phyloP scores from a whole-genome alignment of 2,888 invertebrate species.

The Amaurobius ferox region DNA sequence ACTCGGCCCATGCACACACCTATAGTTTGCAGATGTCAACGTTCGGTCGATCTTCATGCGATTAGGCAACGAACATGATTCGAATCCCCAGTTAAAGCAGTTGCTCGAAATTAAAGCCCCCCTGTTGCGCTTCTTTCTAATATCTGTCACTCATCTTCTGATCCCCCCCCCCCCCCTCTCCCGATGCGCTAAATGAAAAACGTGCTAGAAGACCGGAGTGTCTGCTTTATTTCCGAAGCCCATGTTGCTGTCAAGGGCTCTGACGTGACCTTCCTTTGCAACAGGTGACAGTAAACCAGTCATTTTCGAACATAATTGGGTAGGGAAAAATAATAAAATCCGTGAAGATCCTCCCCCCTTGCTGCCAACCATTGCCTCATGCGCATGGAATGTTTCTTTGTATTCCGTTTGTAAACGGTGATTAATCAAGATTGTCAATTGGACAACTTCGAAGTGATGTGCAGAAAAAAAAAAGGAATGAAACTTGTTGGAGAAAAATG shows the following conservation, averaged over 20 bases:
- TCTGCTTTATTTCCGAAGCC: conserved; percentile 35
- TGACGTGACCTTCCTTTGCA: conserved; percentile 48
- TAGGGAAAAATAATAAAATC: conserved; percentile 4
- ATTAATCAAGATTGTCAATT: conserved; percentile 67
- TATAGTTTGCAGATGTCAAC: too few relatives aligned
- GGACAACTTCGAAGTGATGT: neutral
- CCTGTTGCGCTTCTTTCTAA: neutral
- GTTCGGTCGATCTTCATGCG: too few relatives aligned
- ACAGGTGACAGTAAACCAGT: conserved; percentile 58
- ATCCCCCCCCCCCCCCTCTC: neutral
- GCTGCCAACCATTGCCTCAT: conserved; percentile 10
- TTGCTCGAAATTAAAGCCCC: conserved; percentile 8
- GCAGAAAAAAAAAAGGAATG: neutral
- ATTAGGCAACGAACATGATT: neutral
- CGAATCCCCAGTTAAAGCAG: neutral
- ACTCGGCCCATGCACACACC: too few relatives aligned
- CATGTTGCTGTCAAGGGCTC: neutral
- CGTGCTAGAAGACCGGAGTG: conserved; percentile 32
- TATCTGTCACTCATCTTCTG: conserved; percentile 49
- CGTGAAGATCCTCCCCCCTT: neutral
- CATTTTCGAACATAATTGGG: conserved; percentile 55
- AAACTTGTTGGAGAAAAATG: neutral
- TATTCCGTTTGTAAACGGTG: conserved; percentile 65
- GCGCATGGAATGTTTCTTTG: conserved; percentile 47
- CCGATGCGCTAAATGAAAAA: conserved; percentile 26